These are phyloP conservation scores for Ceraclea dissimilis DNA, from an alignment of 2,888 invertebrate genomes.

Conservation along the genomic window DNA sequence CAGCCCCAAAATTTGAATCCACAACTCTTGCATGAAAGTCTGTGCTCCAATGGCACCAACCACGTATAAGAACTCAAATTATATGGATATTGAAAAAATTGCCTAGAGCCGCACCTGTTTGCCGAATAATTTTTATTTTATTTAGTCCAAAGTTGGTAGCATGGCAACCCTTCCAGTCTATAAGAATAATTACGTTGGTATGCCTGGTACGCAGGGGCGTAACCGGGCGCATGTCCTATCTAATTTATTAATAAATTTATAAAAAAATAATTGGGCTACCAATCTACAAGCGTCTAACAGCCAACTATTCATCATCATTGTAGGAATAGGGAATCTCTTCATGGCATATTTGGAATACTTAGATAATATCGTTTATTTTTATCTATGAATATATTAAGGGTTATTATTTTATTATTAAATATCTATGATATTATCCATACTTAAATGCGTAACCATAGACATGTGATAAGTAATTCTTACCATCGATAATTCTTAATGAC, in stretches of 20 bases:
- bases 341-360: neutral
- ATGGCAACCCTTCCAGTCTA: constrained; percentile 3
- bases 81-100: too few species aligned
- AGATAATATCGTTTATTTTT: constrained; percentile 1
- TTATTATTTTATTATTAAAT: neutral
- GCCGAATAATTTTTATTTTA: neutral
- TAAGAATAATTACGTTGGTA: constrained; percentile 12
- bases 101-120: too few species aligned
- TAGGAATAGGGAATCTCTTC: neutral
- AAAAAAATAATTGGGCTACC: constrained; percentile 15
- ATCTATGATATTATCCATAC: neutral
- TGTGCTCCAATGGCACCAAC: too few species aligned
- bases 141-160: constrained; percentile 3
- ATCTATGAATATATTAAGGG: constrained; percentile 5
- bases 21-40: too few species aligned
- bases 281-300: neutral
- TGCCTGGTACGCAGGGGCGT: constrained; percentile 14
- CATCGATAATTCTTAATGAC: neutral
- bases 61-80: too few species aligned
- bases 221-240: constrained; percentile 5
- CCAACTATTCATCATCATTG: neutral
- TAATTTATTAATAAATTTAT: constrained; percentile 15
- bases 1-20: too few species aligned
- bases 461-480: neutral
- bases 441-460: neutral